phyloP scores from a whole-genome alignment of 2,113 vertebrate species.

The Leucoraja erinaceus region DNA sequence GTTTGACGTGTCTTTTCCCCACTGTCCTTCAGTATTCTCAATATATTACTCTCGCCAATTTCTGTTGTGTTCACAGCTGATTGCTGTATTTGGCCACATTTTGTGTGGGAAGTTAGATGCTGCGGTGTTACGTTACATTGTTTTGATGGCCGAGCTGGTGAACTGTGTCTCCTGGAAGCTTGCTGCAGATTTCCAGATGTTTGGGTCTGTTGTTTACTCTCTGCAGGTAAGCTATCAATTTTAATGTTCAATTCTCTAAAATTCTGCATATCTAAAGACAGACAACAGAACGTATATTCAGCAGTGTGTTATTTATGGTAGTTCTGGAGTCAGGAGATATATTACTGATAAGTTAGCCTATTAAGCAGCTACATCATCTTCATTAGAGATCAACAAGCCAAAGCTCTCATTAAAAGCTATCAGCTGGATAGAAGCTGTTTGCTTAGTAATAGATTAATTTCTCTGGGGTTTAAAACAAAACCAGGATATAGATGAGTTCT shows the following conservation, averaged over 20 bases:
- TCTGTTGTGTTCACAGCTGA: slow-evolving; percentile 38
- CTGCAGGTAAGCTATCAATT: slow-evolving; percentile 38
- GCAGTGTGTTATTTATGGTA: neutral
- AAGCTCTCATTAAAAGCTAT: neutral
- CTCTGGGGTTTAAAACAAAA: slow-evolving; percentile 8
- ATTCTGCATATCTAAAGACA: neutral
- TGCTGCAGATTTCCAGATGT: slow-evolving; percentile 20
- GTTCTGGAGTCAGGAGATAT: too few species aligned
- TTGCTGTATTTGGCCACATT: slow-evolving; percentile 38
- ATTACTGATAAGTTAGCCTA: neutral
- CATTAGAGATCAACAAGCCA: neutral
- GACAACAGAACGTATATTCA: neutral
- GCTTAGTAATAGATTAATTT: neutral
- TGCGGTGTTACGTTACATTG: slow-evolving; percentile 38
- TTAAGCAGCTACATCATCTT: neutral
- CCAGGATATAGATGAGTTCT: neutral
- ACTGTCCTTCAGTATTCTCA: neutral
- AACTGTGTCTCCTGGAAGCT: neutral
- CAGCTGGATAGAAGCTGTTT: neutral
- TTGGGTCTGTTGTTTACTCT: slow-evolving; percentile 19
- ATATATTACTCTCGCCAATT: neutral
- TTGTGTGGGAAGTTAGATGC: slow-evolving; percentile 39
- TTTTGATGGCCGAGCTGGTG: slow-evolving; percentile 38
- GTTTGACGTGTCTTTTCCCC: neutral
- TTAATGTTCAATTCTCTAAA: neutral